These are phyloP conservation scores for Emydoidea blandingii DNA, from an alignment of 2,797 vertebrate species.

Conservation along the genomic window DNA sequence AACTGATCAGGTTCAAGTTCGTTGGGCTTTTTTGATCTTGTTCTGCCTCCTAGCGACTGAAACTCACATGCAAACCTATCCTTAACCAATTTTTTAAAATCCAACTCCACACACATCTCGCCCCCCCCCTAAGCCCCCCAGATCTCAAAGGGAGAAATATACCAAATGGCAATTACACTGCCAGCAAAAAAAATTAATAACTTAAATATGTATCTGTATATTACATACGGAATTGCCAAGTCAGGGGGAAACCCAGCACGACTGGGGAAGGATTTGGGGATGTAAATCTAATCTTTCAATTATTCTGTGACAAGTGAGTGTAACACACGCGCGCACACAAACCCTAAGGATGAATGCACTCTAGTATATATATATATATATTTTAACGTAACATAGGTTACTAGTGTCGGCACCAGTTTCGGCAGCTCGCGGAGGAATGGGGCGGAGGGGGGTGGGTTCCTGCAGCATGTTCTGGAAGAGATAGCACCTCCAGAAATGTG, in stretches of 20 bases:
- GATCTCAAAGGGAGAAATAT: not conserved
- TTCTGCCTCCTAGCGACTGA: conserved; percentile 96
- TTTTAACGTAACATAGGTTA: not conserved
- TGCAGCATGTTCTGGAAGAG: conserved; percentile 65
- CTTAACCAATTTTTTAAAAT: not conserved
- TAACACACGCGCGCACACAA: not conserved
- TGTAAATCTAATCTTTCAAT: not conserved
- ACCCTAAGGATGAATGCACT: not conserved
- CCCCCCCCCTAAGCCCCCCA: not conserved
- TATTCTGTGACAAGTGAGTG: not conserved
- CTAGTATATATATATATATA: not conserved
- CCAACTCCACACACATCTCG: not conserved
- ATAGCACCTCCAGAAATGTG: conserved; percentile 65
- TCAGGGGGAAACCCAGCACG: not conserved
- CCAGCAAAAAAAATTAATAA: not conserved
- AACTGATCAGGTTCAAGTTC: conserved; percentile 92
- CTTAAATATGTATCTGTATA: not conserved
- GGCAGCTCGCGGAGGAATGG: conserved; percentile 37
- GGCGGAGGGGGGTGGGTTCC: not conserved
- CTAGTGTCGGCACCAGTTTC: not conserved
- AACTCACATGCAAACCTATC: conserved; percentile 31
- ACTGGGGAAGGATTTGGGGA: not conserved
- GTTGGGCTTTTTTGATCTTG: conserved; percentile 91
- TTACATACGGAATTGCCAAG: not conserved
- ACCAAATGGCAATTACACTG: not conserved